These are phyloP conservation scores for Myotis yumanensis DNA, from an alignment of 2,113 vertebrate genomes.

Conservation along the genomic window DNA sequence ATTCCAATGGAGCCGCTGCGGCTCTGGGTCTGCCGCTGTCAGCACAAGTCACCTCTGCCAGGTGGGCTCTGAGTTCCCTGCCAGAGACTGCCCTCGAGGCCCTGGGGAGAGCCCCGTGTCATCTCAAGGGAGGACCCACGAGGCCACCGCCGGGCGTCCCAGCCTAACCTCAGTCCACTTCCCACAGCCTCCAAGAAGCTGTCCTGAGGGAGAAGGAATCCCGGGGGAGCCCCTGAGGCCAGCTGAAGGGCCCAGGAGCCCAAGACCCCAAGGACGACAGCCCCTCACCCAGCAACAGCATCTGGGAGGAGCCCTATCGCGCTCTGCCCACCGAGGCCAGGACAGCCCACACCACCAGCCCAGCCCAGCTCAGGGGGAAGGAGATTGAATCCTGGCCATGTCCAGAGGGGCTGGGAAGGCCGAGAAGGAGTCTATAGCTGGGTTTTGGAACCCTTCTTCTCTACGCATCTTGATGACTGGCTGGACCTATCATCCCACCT, in stretches of 20 bases:
- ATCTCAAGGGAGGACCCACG: neutral
- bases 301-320: constrained; percentile 65
- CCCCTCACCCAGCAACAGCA: neutral
- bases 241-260: neutral
- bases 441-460: neutral
- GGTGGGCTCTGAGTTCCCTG: neutral
- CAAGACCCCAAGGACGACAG: neutral
- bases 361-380: neutral
- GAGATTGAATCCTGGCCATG: rapidly evolving
- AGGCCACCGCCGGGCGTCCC: no score
- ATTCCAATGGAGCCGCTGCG: rapidly evolving
- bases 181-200: constrained; percentile 81
- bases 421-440: neutral
- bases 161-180: neutral
- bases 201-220: constrained; percentile 71
- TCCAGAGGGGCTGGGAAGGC: neutral
- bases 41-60: neutral
- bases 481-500: neutral
- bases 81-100: neutral
- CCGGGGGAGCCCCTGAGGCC: constrained; percentile 29
- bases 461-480: rapidly evolving
- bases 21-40: neutral
- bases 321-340: rapidly evolving
- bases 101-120: neutral
- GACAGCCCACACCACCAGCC: neutral